These are phyloP conservation scores for Sinopyrophorus schimmeli DNA, from an alignment of 2,888 invertebrate species.

Conservation along the genomic window DNA sequence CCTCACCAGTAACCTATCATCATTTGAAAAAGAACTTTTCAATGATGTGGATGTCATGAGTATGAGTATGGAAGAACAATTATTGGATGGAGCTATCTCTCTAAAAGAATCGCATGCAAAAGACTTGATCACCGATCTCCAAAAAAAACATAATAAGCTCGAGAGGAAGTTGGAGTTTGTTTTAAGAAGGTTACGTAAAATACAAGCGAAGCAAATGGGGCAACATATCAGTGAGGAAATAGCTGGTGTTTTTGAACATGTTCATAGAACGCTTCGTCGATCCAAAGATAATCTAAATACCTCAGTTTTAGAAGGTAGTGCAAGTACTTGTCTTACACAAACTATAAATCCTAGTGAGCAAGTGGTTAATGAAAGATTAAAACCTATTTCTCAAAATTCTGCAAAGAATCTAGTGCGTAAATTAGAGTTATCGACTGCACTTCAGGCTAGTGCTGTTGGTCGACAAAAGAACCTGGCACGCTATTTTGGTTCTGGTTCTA, in stretches of 20 bases:
- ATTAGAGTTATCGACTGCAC: slow-evolving; percentile 56
- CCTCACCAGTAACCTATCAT: slow-evolving; percentile 44
- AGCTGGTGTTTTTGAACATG: slow-evolving; percentile 74
- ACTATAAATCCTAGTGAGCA: slow-evolving; percentile 21
- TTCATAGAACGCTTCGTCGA: slow-evolving; percentile 60
- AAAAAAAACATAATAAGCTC: slow-evolving; percentile 54
- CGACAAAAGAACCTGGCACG: slow-evolving; percentile 50
- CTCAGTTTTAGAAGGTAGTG: no score
- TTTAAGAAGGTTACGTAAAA: slow-evolving; percentile 71
- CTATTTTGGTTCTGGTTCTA: slow-evolving; percentile 61
- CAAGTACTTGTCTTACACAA: no score
- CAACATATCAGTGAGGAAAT: slow-evolving; percentile 80
- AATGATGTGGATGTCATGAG: slow-evolving; percentile 61
- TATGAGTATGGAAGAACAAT: slow-evolving; percentile 54
- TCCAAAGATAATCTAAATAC: slow-evolving; percentile 38
- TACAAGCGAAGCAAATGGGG: slow-evolving; percentile 75
- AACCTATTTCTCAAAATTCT: slow-evolving; percentile 57
- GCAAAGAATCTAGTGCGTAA: slow-evolving; percentile 62
- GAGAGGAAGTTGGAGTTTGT: slow-evolving; percentile 74
- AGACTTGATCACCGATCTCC: slow-evolving; percentile 59
- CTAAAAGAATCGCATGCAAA: slow-evolving; percentile 54
- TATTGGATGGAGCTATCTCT: slow-evolving; percentile 53
- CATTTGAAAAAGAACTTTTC: slow-evolving; percentile 52
- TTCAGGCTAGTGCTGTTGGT: slow-evolving; percentile 52
- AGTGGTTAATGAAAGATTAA: slow-evolving; percentile 45